phyloP scores from a whole-genome alignment of 2,888 invertebrate genomes.

The Pinctada fucata region DNA sequence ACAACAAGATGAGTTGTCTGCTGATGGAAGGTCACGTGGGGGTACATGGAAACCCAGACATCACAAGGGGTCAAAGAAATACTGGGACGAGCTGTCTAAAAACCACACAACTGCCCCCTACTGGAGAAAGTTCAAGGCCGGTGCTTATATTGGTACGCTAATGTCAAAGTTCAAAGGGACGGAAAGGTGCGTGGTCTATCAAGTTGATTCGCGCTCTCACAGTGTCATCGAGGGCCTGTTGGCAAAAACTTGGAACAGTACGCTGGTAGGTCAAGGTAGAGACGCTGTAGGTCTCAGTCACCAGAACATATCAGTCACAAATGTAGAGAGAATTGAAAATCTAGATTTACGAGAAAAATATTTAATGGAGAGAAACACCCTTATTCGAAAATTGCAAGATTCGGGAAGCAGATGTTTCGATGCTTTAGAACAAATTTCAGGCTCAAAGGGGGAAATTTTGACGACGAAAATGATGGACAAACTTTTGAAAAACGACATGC shows the following conservation, averaged over 20 bases:
- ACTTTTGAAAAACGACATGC: constrained; percentile 38
- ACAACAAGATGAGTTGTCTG: neutral
- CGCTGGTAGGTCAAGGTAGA: constrained; percentile 52
- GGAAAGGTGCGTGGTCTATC: neutral
- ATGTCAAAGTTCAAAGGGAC: neutral
- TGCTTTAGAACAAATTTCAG: constrained; percentile 30
- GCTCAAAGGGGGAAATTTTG: constrained; percentile 16
- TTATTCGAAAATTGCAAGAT: constrained; percentile 36
- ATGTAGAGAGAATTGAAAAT: constrained; percentile 62
- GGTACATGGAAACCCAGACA: constrained; percentile 10
- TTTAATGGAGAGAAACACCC: constrained; percentile 35
- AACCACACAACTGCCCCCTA: constrained; percentile 35
- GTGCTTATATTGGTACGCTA: neutral
- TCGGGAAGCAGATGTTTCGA: constrained; percentile 16
- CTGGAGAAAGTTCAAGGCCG: constrained; percentile 43
- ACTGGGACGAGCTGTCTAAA: constrained; percentile 26
- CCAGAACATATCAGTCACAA: constrained; percentile 42
- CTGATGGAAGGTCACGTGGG: neutral
- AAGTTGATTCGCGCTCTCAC: constrained; percentile 37
- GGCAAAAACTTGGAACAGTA: constrained; percentile 44
- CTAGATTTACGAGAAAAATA: constrained; percentile 54
- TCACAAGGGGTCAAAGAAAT: constrained; percentile 10
- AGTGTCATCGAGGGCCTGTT: constrained; percentile 49
- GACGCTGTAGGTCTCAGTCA: constrained; percentile 54
- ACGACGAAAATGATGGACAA: constrained; percentile 24